Evolutionary conservation across 2,113 vertebrate genomes (phyloP), one percentile per base, ranked within the genome.

Genomic region (Xyliphius kryptos): DNA sequence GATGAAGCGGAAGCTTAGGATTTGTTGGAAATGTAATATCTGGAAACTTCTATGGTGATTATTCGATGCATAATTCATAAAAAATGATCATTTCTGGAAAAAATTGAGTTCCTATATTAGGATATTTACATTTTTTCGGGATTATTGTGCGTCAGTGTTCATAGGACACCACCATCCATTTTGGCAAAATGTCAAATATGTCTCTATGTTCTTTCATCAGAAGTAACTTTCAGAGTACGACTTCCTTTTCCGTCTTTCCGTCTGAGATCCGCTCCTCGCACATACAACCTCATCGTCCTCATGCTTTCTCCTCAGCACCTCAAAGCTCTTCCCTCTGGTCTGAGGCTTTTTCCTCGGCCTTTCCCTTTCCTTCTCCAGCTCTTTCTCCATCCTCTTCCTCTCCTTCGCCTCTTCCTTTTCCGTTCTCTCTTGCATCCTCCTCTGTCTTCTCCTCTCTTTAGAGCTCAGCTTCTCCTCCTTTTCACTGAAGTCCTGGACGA

Each of bases 311-410:
- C 14, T 79, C 16, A 83, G 78, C 26, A 69, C 77, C 0, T 90
- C 87, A 68, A 91, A 90, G 68, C 88, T 86, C 79, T 89, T 89
- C 16, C 86, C 88, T 3, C 83, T 86, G 0, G 81, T 88, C 69
- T 90, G 83, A 0, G 84, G 83, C 68, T 88, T 91, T 74, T 59
- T 86, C 68, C 84, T 87, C 20, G 81, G 77, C 1, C 56, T 73
- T 0, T 69, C 73, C 43, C 13, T 76, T 51, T 77, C 81, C 53
- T 79, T 83, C 55, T 80, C 80, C 56, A 52, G 22, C 61, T 81
- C 80, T 46, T 80, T 82, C 58, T 83, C 81, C 38, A 54, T 78
- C 51, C 78, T 85, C 74, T 80, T 86, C 68, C 80, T 69, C 21
- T 69, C 19, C 67, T 36, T 83, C 55, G 83, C 82, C 68, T 88